Evolutionary conservation across 2,797 vertebrate species (phyloP).

Genomic region (Meda fulgida): DNA sequence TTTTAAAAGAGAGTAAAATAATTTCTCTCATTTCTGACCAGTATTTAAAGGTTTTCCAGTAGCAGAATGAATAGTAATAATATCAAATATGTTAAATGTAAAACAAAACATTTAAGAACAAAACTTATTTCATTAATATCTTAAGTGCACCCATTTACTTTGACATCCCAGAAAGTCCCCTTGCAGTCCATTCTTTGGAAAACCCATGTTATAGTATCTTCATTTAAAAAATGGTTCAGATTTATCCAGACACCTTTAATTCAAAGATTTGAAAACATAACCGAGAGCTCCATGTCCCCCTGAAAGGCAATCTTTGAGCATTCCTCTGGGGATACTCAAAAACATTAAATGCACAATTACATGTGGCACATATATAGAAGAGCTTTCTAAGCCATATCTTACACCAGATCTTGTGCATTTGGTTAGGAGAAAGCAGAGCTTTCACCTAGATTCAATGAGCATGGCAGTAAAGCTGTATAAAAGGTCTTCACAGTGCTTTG

Average conservation of each 20-base stretch:
- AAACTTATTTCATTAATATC: not conserved
- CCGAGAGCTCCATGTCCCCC: not conserved
- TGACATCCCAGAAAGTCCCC: not conserved
- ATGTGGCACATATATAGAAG: not conserved
- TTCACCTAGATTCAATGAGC: slow-evolving; percentile 18
- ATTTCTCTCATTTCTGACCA: too few species aligned
- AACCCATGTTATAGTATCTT: not conserved
- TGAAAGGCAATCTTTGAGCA: not conserved
- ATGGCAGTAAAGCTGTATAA: not conserved
- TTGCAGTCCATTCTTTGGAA: not conserved
- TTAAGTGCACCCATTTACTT: not conserved
- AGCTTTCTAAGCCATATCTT: not conserved
- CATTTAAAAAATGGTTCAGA: not conserved
- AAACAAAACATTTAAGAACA: not conserved
- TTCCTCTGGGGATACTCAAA: not conserved
- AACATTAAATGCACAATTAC: not conserved
- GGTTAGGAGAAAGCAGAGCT: not conserved
- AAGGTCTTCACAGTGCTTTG: slow-evolving; percentile 36
- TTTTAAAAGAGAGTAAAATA: too few species aligned
- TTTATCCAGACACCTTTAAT: not conserved
- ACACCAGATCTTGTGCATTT: not conserved
- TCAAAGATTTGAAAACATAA: slow-evolving; percentile 1
- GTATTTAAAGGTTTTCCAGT: not conserved
- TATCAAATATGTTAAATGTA: not conserved
- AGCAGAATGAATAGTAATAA: too few species aligned